Base-by-base conservation (phyloP, 2,888 invertebrate genomes). In the Torymus auratus region DNA sequence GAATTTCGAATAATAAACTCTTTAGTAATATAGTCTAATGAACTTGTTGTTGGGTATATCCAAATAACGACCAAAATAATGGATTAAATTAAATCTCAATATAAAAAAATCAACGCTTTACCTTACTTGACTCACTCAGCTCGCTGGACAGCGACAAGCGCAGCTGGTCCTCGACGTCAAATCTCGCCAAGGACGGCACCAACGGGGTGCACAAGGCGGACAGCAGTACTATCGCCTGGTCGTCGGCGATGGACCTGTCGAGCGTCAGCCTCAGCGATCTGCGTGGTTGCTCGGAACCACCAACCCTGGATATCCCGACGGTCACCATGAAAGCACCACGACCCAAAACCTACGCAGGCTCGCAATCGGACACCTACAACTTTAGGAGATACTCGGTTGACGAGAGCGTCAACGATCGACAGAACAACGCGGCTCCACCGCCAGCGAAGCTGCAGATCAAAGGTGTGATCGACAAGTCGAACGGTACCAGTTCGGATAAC, bases 221-320 rank as follows among this genome's bases (percentile, higher is more conserved):
- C 86, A 28, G 85, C 86, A 28, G 85, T 85, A 23, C 72, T 23
- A 69, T 14, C 67, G 73, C 53, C 52, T 96, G 96, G 96, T 95
- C 95, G 87, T 96, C 96, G 84, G 95, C 96, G 85, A 95, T 96
- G 85, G 96, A 96, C 91, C 92, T 96, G 89, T 95, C 94, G 83
- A 82, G 83, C 71, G 85, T 87, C 41, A 86, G 86, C n/a, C 74
- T 83, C 14, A 84, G 81, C 68, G 71, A 79, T 2, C 81, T 78
- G 68, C 78, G 83, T 60, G 41, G 41, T 41, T 41, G 7, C 41
- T 41, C 41, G 7, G 41, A 41, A 41, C 41, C 41, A 7, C 41
- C 41, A 41, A 7, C 41, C 41, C 1, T 41, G 41, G 61, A 62
- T 82, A 95, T 95, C 91, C 92, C 96, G 90, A 78, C 75, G 7